Evolutionary conservation across 2,888 invertebrate genomes (phyloP), one percentile per base, ranked within the genome.

Genomic region (Thysanoteuthis rhombus): DNA sequence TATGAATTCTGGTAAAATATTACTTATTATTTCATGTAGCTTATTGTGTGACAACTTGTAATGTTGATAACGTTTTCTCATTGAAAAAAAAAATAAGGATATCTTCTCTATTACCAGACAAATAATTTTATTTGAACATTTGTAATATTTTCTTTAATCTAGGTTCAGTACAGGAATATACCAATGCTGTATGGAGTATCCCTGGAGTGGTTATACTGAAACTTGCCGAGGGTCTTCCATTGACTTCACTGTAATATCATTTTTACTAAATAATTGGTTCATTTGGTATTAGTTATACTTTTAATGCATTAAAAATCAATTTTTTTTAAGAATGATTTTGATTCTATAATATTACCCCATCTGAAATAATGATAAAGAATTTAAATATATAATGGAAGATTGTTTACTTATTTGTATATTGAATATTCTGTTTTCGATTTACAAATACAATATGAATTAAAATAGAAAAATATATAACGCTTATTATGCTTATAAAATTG

Each of bases 141-240:
- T 16, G 45, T 58, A 75, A 12, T 36, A 75, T 75, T 28, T 40
- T 93, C 93, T 58, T 89, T 75, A 92, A 89, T 94, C 39, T 97
- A 98, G 98, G 95, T 96, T 98, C 94, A 98, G 98, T 19, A 97
- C 98, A 42, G 98, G 98, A 94, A 96, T 98, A 93, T 98, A 98
- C 97, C 98, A 98, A 96, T 98, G 98, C 96, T 98, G 98, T 95
- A 98, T 98, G 94, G 98, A 98, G 96, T 98, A 98, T 97, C 98
- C 98, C 0, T 98, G 98, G 98, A 98, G 98, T 19, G 98, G 98
- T 0, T 99, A 98, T 97, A 98, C 98, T 95, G 98, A 98, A 95
- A 97, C 98, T 47, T 98, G 98, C 96, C 97, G 98, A 94, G 99
- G 99, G 0, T 94, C 98, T n/a, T 97, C 98, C 52, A 96, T 98